Base-by-base conservation (phyloP, 2,113 vertebrate genomes). In the Desmodus rotundus region DNA sequence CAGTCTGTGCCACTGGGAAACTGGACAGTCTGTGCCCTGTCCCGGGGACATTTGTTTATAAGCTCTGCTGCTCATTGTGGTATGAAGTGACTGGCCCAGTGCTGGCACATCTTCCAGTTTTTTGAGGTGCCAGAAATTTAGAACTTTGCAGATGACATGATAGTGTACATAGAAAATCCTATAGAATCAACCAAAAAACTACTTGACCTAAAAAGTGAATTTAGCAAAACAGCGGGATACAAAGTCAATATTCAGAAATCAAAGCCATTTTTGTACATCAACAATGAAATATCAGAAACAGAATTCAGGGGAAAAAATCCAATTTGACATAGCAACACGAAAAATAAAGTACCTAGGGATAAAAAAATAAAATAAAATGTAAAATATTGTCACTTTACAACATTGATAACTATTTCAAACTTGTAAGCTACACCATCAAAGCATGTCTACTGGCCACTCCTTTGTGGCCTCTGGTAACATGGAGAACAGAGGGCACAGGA, bases 311-410 rank as follows among this genome's bases (percentile, higher is more conserved):
- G 4, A 19, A 19, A 58, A 58, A 9, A 24, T 58, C 22, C 56
- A 20, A 24, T 58, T 58, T 24, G 56, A 24, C 10, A 58, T 58
- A 19, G 56, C 56, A 58, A 58, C 56, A 58, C 24, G 56, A 58
- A 58, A 24, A 58, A 58, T 58, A 58, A 24, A 24, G 56, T 10
- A 58, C 56, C 22, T 24, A 24, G 56, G 22, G 56, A 24, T 58
- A 10, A 24, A 24, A 58, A 58, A n/a, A n/a, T n/a, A n/a, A 54
- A 58, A 58, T 58, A 33, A 31, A 61, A 82, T 89, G 63, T 68
- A 84, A 94, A 90, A 95, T 85, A 88, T 74, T 76, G 36, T 81
- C 56, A 50, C 33, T 94, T 93, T 95, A 81, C 72, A 96, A 56
- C 58, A 83, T 68, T 70, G 77, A 68, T 65, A 76, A 68, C 63